Evolutionary conservation across 1,140 invertebrate genomes (phyloP).

Genomic region (Drosophila obscura): DNA sequence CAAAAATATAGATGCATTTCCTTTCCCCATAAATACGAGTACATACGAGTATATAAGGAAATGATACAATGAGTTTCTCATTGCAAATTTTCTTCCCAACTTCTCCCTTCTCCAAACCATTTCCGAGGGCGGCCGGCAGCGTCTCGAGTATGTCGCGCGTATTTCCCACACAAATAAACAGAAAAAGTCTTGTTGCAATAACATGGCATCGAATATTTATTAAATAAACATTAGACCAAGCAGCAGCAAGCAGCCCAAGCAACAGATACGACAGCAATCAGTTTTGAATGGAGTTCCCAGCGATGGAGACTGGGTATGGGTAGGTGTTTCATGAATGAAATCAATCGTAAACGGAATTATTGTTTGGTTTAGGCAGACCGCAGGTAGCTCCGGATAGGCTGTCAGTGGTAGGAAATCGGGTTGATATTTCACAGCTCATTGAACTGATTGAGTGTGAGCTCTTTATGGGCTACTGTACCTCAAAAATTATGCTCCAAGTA

Average conservation of each 20-base stretch:
- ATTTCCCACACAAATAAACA: constrained; percentile 78
- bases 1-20: constrained; percentile 10
- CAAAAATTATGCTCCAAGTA: too few species aligned
- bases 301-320: constrained; percentile 12
- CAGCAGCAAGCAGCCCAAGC: constrained; percentile 27
- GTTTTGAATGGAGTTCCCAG: constrained; percentile 40
- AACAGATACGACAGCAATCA: constrained; percentile 47
- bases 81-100: constrained; percentile 39
- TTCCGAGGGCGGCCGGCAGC: constrained; percentile 12
- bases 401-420: neutral
- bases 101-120: neutral
- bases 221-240: constrained; percentile 75
- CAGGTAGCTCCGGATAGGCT: neutral
- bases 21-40: constrained; percentile 27
- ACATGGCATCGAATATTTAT: constrained; percentile 77
- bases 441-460: neutral
- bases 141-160: constrained; percentile 76
- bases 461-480: too few species aligned
- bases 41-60: neutral
- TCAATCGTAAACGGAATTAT: constrained; percentile 17
- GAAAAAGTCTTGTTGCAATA: constrained; percentile 71
- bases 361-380: constrained; percentile 20
- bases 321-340: constrained; percentile 71
- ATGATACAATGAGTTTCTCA: constrained; percentile 44
- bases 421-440: neutral